phyloP scores from a whole-genome alignment of 2,797 vertebrate genomes.

The Cyprinodon diabolis region DNA sequence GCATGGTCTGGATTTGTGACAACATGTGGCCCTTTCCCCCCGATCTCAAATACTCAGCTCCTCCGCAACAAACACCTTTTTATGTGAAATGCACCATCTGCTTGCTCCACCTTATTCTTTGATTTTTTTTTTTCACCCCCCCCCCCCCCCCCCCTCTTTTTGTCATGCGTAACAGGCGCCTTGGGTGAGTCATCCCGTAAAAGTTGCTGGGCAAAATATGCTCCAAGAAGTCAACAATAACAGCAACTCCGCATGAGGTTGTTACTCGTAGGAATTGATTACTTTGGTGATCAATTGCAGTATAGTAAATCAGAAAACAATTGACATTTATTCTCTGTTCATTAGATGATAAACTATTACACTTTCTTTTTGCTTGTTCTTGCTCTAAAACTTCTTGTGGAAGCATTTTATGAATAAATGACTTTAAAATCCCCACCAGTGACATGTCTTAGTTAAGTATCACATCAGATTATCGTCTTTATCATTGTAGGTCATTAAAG shows the following conservation, averaged over 20 bases:
- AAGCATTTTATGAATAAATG: neutral
- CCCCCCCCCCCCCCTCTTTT: slow-evolving; percentile 33
- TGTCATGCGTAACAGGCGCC: slow-evolving; percentile 78
- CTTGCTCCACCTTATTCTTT: slow-evolving; percentile 79
- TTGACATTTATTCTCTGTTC: neutral
- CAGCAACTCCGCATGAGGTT: slow-evolving; percentile 5
- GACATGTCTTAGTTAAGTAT: neutral
- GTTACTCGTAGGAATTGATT: slow-evolving; percentile 13
- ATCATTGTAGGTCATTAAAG: neutral
- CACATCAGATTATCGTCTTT: neutral
- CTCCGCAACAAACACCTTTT: slow-evolving; percentile 69
- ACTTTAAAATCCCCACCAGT: neutral
- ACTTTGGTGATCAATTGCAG: neutral
- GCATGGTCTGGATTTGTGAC: slow-evolving; percentile 71
- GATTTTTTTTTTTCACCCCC: slow-evolving; percentile 48
- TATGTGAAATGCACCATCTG: slow-evolving; percentile 69
- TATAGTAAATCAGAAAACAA: neutral
- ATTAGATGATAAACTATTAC: neutral
- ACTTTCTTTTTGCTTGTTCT: neutral
- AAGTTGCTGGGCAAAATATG: slow-evolving; percentile 76
- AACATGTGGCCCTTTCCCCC: slow-evolving; percentile 31
- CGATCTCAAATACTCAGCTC: slow-evolving; percentile 29
- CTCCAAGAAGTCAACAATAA: slow-evolving; percentile 51
- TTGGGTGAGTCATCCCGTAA: slow-evolving; percentile 79
- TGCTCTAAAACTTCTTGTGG: neutral